Evolutionary conservation across 2,113 vertebrate species (phyloP).

Genomic region (Pipra filicauda): DNA sequence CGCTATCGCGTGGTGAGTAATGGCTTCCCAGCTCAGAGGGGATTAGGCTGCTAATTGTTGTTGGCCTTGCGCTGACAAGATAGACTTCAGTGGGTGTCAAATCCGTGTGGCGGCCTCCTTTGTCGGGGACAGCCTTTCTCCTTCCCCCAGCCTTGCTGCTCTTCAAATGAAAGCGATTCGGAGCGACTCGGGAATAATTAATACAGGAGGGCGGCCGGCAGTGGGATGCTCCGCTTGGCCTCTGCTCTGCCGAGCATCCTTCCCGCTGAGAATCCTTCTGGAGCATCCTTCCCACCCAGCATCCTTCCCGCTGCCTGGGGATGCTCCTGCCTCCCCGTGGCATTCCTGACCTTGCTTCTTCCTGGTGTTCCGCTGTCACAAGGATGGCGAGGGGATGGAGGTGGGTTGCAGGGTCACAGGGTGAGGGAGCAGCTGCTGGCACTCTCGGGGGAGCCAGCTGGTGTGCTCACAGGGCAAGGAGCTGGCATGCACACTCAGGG

Average conservation of each 20-base stretch:
- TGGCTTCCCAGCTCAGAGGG: slow-evolving; percentile 76
- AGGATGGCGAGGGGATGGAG: fast-evolving
- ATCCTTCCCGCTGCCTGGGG: background rate
- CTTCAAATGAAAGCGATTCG: slow-evolving; percentile 33
- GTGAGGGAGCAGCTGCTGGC: background rate
- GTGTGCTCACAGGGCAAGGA: background rate
- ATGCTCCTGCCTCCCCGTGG: background rate
- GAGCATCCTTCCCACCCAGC: background rate
- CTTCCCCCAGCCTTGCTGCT: background rate
- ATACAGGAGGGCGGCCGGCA: background rate
- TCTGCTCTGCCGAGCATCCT: background rate
- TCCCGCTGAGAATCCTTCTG: background rate
- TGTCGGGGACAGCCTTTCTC: slow-evolving; percentile 44
- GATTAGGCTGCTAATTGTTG: slow-evolving; percentile 89
- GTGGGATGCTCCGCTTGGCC: background rate
- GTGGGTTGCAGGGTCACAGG: fast-evolving
- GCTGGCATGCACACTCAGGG: background rate
- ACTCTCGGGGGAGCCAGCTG: fast-evolving
- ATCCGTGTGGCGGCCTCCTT: slow-evolving; percentile 65
- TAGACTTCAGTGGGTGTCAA: slow-evolving; percentile 74
- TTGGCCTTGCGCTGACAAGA: slow-evolving; percentile 82
- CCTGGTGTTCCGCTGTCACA: fast-evolving
- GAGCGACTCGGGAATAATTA: slow-evolving; percentile 21
- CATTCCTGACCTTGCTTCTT: background rate
- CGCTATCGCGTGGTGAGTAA: slow-evolving; percentile 78